Evolutionary conservation across 2,113 vertebrate genomes (phyloP).

Genomic region (Echinops telfairi): DNA sequence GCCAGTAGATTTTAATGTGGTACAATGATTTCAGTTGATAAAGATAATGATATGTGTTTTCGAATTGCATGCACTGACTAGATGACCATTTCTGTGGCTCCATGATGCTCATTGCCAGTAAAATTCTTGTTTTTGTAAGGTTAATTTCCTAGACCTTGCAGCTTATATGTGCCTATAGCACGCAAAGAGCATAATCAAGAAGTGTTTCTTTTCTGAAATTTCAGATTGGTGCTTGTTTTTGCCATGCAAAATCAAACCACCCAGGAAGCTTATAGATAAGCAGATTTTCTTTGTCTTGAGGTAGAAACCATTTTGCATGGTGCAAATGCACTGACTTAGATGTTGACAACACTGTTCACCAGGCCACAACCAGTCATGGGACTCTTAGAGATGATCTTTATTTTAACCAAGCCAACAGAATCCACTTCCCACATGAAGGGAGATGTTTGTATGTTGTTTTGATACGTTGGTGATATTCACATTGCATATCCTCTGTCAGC

Average conservation of each 20-base stretch:
- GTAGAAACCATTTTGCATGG: slow-evolving; percentile 40
- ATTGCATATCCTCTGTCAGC: slow-evolving; percentile 21
- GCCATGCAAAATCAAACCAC: slow-evolving; percentile 36
- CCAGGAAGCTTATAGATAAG: slow-evolving; percentile 16
- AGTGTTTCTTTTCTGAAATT: slow-evolving; percentile 64
- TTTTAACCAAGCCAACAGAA: slow-evolving; percentile 70
- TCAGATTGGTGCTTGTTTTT: slow-evolving; percentile 68
- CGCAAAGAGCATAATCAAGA: slow-evolving; percentile 66
- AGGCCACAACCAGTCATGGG: not conserved
- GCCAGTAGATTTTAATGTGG: slow-evolving; percentile 77
- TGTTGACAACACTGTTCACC: slow-evolving; percentile 64
- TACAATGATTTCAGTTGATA: slow-evolving; percentile 75
- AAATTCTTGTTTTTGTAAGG: slow-evolving; percentile 72
- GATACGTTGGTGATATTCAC: slow-evolving; percentile 53
- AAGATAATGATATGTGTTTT: slow-evolving; percentile 68
- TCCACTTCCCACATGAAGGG: slow-evolving; percentile 69
- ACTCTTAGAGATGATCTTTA: slow-evolving; percentile 61
- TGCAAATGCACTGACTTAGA: slow-evolving; percentile 39
- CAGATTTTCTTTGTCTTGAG: slow-evolving; percentile 41
- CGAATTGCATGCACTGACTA: slow-evolving; percentile 60
- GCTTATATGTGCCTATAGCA: slow-evolving; percentile 59
- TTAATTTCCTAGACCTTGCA: slow-evolving; percentile 66
- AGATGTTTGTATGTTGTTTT: slow-evolving; percentile 74
- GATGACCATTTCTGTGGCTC: slow-evolving; percentile 71
- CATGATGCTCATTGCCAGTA: slow-evolving; percentile 51